Percentiles rank a stretch among this genome's conserved stretches.
phyloP scores from a whole-genome alignment of 2,797 vertebrate species.

The Notoglanidium macrostoma region DNA sequence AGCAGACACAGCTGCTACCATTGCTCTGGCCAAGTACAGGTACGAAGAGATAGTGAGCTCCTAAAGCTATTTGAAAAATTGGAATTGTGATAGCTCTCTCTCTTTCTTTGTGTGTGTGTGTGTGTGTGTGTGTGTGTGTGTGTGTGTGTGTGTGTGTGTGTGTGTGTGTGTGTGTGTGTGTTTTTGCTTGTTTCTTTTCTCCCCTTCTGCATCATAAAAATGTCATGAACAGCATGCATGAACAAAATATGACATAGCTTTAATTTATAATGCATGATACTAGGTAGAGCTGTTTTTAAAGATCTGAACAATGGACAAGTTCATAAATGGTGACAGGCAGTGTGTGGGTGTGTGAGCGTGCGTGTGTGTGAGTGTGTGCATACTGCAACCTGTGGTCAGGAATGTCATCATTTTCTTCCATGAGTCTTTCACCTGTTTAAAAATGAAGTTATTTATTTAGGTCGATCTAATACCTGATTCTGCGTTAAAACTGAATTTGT shows the following conservation, averaged over 20 bases:
- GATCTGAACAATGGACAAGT: constrained; percentile 45
- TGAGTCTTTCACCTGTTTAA: neutral
- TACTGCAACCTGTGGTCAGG: too few species aligned
- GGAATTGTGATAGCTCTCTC: constrained; percentile 20
- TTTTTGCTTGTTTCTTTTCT: constrained; percentile 2
- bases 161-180: constrained; percentile 29
- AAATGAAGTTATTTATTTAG: constrained; percentile 1
- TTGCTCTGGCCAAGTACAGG: constrained; percentile 32
- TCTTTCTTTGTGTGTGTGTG: constrained; percentile 2
- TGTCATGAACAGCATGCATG: constrained; percentile 53
- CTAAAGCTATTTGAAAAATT: constrained; percentile 30
- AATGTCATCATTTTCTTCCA: constrained; percentile 2
- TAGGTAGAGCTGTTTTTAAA: constrained; percentile 48
- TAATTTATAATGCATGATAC: constrained; percentile 60
- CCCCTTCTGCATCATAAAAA: constrained; percentile 45
- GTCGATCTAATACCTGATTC: neutral
- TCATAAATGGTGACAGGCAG: constrained; percentile 34
- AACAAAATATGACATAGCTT: constrained; percentile 56
- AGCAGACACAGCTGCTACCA: neutral
- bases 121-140: constrained; percentile 19
- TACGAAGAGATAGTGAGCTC: constrained; percentile 40
- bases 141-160: constrained; percentile 26
- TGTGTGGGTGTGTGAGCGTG: neutral
- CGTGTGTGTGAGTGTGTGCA: neutral
- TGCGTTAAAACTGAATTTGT: neutral